Evolutionary conservation across 1,140 invertebrate species (phyloP), one percentile per base, ranked within the genome.

Genomic region (Meloidogyne chitwoodi): DNA sequence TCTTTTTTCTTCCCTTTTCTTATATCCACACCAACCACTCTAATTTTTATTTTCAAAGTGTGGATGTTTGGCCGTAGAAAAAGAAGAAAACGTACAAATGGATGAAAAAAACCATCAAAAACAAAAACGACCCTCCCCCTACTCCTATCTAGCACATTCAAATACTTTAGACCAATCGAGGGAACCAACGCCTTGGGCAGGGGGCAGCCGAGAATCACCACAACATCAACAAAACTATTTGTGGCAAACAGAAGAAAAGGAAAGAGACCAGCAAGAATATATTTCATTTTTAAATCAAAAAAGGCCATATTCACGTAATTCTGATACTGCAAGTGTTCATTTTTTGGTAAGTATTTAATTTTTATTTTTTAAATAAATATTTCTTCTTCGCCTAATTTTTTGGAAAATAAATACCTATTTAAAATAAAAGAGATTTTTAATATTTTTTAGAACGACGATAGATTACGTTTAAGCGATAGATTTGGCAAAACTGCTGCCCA

Each of bases 251-350:
- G 29, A 27, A 66, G 64, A 66, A 14, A 27, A 19, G 26, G 64
- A 66, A 66, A 27, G 38, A 41, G 31, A 68, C 27, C 38, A 68
- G 11, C 38, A 68, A 41, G 31, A 68, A 68, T 68, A 66, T 66
- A 68, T 68, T 68, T 22, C 27, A 27, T 31, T 41, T 68, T 11
- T 22, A 19, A 56, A 56, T n/a, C 69, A 77, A 41, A 76, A 24
- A 73, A 31, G 74, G 38, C 75, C 77, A 8, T 31, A 22, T 38
- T 79, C 77, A 16, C 63, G 41, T 44, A 68, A 69, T 29, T 75
- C 71, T 24, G 70, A 80, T 10, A 74, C 66, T n/a, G 79, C 78
- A 2, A 80, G 68, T 34, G 77, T 80, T 31, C 34, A 80, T 11
- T 80, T 80, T 68, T 44, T 80, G 56, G 78, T 62, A 48, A 75